Percentiles rank a stretch among this genome's conserved stretches.
Conservation (phyloP, 2,113 vertebrate genomes). For the Sphyrna mokarran region DNA sequence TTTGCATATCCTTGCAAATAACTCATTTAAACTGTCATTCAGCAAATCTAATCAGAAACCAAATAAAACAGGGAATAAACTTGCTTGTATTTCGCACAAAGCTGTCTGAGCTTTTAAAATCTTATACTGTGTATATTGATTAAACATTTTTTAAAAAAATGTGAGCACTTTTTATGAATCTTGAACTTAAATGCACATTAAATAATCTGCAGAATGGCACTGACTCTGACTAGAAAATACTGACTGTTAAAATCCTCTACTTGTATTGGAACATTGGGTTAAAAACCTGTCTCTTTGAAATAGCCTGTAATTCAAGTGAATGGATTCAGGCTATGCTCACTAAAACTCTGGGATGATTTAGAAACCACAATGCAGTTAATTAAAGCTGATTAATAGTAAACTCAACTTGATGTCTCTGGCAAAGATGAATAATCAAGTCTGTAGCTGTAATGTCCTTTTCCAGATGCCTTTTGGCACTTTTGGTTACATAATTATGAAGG, state of each 20-base stretch:
- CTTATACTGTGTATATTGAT: neutral
- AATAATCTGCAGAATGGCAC: neutral
- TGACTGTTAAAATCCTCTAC: neutral
- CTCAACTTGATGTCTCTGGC: neutral
- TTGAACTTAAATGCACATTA: neutral
- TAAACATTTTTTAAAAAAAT: neutral
- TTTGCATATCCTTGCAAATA: slow-evolving; percentile 24
- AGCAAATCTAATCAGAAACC: neutral
- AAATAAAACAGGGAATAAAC: neutral
- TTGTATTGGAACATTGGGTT: neutral
- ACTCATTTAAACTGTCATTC: slow-evolving; percentile 8
- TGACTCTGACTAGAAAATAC: neutral
- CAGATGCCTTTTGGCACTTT: neutral
- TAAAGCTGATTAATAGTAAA: slow-evolving; percentile 11
- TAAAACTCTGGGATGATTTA: neutral
- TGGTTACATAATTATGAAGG: neutral
- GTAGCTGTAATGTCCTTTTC: neutral
- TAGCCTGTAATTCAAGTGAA: neutral
- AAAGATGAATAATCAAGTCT: neutral
- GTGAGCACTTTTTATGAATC: neutral
- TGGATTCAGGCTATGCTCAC: neutral
- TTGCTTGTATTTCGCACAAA: neutral
- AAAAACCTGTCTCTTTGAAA: neutral
- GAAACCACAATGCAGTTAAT: neutral
- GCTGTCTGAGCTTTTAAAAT: neutral